Percentiles rank a stretch among this genome's conserved stretches.
phyloP scores from a whole-genome alignment of 2,113 vertebrate genomes.

The Leptobrachium leishanense region DNA sequence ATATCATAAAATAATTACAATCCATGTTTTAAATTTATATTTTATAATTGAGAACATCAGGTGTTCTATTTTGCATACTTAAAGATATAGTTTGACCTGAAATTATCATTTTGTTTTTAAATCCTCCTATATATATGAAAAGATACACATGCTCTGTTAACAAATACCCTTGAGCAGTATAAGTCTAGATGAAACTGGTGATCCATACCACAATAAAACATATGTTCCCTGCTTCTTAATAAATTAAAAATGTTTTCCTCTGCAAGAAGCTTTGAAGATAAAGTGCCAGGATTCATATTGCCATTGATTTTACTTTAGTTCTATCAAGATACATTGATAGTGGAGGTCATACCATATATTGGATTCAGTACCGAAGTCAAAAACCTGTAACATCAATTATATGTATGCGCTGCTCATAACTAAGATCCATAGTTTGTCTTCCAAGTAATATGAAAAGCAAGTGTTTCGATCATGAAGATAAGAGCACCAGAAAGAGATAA shows the following conservation, averaged over 20 bases:
- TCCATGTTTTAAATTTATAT: too few relatives aligned
- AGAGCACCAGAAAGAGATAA: conserved; percentile 23
- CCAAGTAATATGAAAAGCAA: conserved; percentile 12
- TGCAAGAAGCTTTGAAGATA: conserved; percentile 10
- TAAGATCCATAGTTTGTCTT: conserved; percentile 29
- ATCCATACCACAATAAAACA: conserved; percentile 2
- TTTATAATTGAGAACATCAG: too few relatives aligned
- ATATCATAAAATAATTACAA: too few relatives aligned
- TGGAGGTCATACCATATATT: conserved; percentile 40
- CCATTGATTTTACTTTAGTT: conserved; percentile 40
- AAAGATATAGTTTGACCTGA: too few relatives aligned
- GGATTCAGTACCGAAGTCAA: conserved; percentile 26
- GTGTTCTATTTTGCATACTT: too few relatives aligned
- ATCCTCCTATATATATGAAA: too few relatives aligned
- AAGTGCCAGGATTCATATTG: conserved; percentile 15
- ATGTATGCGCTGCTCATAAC: conserved; percentile 22
- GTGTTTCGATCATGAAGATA: conserved; percentile 10
- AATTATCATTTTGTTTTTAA: too few relatives aligned
- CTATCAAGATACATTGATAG: conserved; percentile 39
- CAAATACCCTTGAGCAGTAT: not conserved
- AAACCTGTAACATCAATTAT: conserved; percentile 40
- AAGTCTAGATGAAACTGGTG: not conserved
- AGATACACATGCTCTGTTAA: too few relatives aligned
- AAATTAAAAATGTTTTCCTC: conserved; percentile 12
- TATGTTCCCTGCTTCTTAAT: conserved; percentile 1